phyloP scores from a whole-genome alignment of 1,140 invertebrate genomes.

The Homarus americanus region DNA sequence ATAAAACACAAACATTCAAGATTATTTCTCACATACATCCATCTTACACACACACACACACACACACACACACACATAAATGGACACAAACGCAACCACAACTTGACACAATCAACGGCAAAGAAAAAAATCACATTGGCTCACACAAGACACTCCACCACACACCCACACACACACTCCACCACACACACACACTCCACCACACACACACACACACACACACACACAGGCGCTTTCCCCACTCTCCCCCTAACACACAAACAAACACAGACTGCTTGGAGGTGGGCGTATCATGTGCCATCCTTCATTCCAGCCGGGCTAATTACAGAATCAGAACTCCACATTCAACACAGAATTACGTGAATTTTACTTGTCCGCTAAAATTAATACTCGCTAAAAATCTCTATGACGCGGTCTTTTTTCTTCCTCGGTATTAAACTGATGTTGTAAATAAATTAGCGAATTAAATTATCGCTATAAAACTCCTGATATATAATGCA shows the following conservation, averaged over 20 bases:
- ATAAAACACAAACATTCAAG: neutral
- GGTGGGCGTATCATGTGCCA: neutral
- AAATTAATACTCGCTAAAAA: conserved; percentile 4
- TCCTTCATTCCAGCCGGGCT: neutral
- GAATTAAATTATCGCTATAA: neutral
- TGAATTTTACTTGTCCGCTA: neutral
- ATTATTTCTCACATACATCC: too few species aligned
- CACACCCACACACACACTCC: neutral
- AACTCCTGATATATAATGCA: neutral
- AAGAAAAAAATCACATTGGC: too few species aligned
- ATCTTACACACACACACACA: too few species aligned
- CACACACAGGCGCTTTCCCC: neutral
- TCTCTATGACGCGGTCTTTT: neutral
- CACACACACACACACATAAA: conserved; percentile 29
- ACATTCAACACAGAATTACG: neutral
- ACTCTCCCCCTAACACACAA: too few species aligned
- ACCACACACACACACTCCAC: neutral
- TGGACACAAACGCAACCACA: neutral
- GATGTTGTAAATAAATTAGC: neutral
- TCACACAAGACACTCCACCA: neutral
- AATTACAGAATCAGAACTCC: neutral
- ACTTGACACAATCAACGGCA: too few species aligned
- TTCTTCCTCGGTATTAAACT: neutral
- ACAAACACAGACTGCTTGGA: too few species aligned
- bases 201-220: neutral